Evolutionary conservation across 37 sponge, comb jelly and placozoan species (phyloP), one percentile per base, ranked within the genome.

Genomic region (Bolinopsis microptera): DNA sequence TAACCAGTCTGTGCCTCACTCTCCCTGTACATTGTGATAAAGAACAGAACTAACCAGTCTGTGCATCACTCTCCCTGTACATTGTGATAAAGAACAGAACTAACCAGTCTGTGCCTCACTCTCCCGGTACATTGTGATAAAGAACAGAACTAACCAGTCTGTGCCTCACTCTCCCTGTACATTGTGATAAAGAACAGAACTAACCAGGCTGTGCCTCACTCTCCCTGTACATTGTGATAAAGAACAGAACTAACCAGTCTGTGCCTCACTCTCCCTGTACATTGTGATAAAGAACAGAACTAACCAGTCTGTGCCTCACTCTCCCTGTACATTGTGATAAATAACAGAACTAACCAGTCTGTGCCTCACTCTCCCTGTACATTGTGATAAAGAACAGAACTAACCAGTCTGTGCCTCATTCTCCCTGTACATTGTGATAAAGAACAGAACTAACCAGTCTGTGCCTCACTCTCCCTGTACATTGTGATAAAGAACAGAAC

Each of bases 1-100:
- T n/a, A n/a, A 80, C 90, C 90, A 23, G 98, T 98, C 95, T 98
- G 98, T 2, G 97, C 92, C 92, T 98, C 98, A 69, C 96, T 96
- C 68, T 98, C 98, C 92, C 94, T 38, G 83, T 94, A 94, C 92
- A 94, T 83, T 25, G 94, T 94, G n/a, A n/a, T n/a, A n/a, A n/a
- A n/a, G n/a, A n/a, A n/a, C n/a, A n/a, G n/a, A n/a, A n/a, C n/a
- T n/a, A n/a, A 80, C 90, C 90, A 23, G 98, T 98, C 95, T 98
- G 98, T 2, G 97, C 92, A 83, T 98, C 98, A 69, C 96, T 96
- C 68, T 98, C 98, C 92, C 94, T 38, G 83, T 94, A 94, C 92
- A 94, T 83, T 25, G 94, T 94, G n/a, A n/a, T n/a, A n/a, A n/a
- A n/a, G n/a, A n/a, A n/a, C n/a, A n/a, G n/a, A n/a, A n/a, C n/a